A percentile compares a stretch with the other conserved stretches of the same genome.
These are phyloP conservation scores for Jordanella pulchra DNA, from an alignment of 2,797 vertebrate genomes.

Conservation along the genomic window DNA sequence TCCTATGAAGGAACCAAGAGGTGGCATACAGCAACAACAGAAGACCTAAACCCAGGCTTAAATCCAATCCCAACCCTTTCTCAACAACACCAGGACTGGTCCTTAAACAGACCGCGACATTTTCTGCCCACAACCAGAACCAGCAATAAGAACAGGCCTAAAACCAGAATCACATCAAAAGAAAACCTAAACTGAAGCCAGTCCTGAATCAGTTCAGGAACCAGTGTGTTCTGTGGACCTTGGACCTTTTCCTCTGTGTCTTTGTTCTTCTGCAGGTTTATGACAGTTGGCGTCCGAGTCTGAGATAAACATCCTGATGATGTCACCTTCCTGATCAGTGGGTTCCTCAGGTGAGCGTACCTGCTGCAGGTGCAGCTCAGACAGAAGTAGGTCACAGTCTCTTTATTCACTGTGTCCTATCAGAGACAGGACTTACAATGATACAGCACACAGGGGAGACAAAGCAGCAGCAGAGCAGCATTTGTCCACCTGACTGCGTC, in stretches of 20 bases:
- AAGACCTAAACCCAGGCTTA: neutral
- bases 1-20: neutral
- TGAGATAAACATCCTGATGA: conserved; percentile 4
- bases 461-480: conserved; percentile 5
- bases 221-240: neutral
- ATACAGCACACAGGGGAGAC: conserved; percentile 41
- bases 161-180: neutral
- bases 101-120: neutral
- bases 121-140: neutral
- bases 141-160: neutral
- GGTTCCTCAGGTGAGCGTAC: conserved; percentile 17
- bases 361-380: conserved; percentile 31
- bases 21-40: too few species aligned
- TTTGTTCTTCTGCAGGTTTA: neutral
- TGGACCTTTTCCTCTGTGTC: neutral
- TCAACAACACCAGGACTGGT: too few species aligned
- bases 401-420: conserved; percentile 38
- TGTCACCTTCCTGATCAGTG: conserved; percentile 6
- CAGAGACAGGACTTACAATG: conserved; percentile 20
- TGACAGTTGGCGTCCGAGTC: neutral
- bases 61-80: neutral
- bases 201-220: neutral
- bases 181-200: too few species aligned
- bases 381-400: conserved; percentile 31
- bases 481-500: conserved; percentile 24